Evolutionary conservation across 1,140 invertebrate species (phyloP), one percentile per base, ranked within the genome.

Genomic region (Portunus trituberculatus): DNA sequence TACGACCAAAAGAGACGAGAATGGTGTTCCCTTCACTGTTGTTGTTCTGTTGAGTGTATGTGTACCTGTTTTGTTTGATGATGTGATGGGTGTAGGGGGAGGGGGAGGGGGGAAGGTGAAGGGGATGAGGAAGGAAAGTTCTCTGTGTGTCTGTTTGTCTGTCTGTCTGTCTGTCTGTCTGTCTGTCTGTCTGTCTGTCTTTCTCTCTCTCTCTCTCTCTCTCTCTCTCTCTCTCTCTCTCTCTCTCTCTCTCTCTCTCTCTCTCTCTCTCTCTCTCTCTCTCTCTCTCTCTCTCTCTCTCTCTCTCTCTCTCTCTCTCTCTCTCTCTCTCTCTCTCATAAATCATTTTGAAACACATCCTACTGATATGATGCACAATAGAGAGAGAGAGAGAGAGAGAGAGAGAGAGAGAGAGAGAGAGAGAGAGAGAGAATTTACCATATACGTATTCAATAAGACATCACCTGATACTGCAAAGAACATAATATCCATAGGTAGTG

Each of bases 191-290:
- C 2, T 59, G 12, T 59, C 2, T 59, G 12, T 59, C 2, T 59
- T 0, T 59, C 2, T 59, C 25, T 76, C 67, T 76, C 67, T 76
- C 67, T 76, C 67, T 76, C 67, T 76, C 67, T 76, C 52, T 76
- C 67, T 76, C 67, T 76, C 67, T 76, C 67, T 76, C 67, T 76
- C 67, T 59, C 25, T 76, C 67, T 76, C 67, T 76, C 67, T 76
- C 67, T 76, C 67, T 76, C 67, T 76, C 52, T 76, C 67, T 76
- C 67, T 76, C 67, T 76, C 67, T 76, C 67, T 76, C 67, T 59
- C 52, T 59, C 52, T 59, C 52, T 59, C 52, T 59, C 52, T 59
- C 52, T 59, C 52, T 59, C 52, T 59, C 52, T 59, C 52, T 59
- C 52, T 59, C 52, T 59, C 52, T 59, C 52, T 59, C 52, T 59